A percentile compares a stretch with the other conserved stretches of the same genome.
Conservation (phyloP, 2,888 invertebrate genomes). For the Kryphioiulus occultus region DNA sequence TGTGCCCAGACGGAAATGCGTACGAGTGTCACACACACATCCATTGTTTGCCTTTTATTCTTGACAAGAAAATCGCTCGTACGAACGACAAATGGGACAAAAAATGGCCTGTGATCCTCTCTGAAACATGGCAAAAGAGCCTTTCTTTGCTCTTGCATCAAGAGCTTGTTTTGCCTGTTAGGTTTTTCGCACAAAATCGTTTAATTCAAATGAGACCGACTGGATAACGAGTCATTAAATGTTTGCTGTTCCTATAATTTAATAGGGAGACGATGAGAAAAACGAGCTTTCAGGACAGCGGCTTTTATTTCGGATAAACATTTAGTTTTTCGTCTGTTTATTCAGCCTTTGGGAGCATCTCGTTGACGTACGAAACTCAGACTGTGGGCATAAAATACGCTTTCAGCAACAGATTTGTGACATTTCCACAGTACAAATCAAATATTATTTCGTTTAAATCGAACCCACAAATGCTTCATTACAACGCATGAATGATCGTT, state of each 20-base stretch:
- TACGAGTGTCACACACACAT: conserved; percentile 45
- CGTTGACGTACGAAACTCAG: background rate
- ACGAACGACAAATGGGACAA: conserved; percentile 31
- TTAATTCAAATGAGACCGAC: background rate
- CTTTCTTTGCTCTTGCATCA: conserved; percentile 20
- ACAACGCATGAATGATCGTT: too few species aligned
- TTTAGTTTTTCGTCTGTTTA: conserved; percentile 9
- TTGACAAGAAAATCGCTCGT: conserved; percentile 39
- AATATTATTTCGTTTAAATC: background rate
- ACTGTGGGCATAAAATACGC: background rate
- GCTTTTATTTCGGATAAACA: conserved; percentile 3
- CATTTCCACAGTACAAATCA: background rate
- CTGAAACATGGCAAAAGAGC: background rate
- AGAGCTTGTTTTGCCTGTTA: conserved; percentile 20
- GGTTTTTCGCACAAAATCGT: background rate
- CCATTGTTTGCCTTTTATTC: conserved; percentile 45
- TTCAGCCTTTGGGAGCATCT: background rate
- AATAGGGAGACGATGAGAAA: background rate
- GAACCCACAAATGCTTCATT: too few species aligned
- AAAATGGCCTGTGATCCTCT: conserved; percentile 31
- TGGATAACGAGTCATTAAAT: background rate
- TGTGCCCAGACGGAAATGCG: conserved; percentile 12
- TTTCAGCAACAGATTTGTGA: background rate
- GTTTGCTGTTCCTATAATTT: background rate
- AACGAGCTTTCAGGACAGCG: background rate